Base-by-base conservation (phyloP, 2,888 invertebrate species). In the Nomada hirtipes region DNA sequence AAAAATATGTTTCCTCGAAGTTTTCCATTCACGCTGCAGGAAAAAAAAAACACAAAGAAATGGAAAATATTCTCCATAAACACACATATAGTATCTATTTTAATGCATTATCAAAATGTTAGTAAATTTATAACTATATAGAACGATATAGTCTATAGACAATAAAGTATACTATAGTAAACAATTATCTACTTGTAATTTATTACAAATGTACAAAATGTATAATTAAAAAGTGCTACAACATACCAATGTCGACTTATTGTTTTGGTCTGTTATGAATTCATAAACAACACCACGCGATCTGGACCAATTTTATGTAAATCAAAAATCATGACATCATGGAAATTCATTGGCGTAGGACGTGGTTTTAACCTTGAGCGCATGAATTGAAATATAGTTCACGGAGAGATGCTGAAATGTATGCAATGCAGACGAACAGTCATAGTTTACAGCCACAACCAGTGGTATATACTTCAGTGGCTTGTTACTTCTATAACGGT, bases 401-500 rank as follows among this genome's bases (percentile, higher is more conserved):
- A 47, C 11, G 9, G 4, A 26, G 23, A 74, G 42, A 29, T 29
- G 50, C 29, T 65, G 44, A 80, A 63, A 70, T 75, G 20, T 52
- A 47, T 76, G 52, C 57, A 60, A 13, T 76, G 44, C 57, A 60
- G 13, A 63, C 42, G 23, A 64, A 57, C 44, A 47, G n/a, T 4
- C 42, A 23, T 29, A 61, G 20, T 60, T 67, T 55, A 57, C 55
- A 42, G 65, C 20, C 60, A n/a, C 61, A 53, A 59, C 0, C 36
- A 36, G 7, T 36, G 36, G 36, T 36, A 36, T 36, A 36, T 64
- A 65, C 63, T 68, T 70, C 64, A 53, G 47, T 53, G 52, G 64
- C 44, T 69, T 59, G 68, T 69, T 80, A 57, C 64, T 80, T 36
- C 42, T 82, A 79, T 88, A 88, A 88, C 88, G 88, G 88, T 88